phyloP scores from a whole-genome alignment of 2,113 vertebrate species.

The Pyxicephalus adspersus region DNA sequence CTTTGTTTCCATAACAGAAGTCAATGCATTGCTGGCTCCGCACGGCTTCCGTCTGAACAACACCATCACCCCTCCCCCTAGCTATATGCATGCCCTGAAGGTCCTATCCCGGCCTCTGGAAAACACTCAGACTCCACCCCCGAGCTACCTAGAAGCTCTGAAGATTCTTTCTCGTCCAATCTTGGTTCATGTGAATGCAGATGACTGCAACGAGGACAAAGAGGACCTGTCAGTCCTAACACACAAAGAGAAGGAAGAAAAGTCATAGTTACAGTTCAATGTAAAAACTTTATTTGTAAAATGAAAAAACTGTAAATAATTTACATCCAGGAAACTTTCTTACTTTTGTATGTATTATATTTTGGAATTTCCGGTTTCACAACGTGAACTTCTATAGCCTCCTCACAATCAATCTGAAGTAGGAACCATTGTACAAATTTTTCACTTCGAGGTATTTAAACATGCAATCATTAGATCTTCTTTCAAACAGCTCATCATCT shows the following conservation, averaged over 20 bases:
- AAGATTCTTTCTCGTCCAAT: constrained; percentile 47
- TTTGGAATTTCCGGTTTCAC: too few species aligned
- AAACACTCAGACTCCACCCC: constrained; percentile 51
- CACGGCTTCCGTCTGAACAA: constrained; percentile 53
- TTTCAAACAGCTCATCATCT: too few species aligned
- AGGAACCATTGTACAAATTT: too few species aligned
- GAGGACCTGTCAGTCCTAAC: constrained; percentile 13
- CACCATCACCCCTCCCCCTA: constrained; percentile 53
- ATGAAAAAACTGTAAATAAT: not conserved
- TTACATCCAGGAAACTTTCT: not conserved
- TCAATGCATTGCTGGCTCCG: constrained; percentile 50
- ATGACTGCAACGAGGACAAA: constrained; percentile 13
- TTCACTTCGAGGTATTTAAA: too few species aligned
- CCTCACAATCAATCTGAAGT: too few species aligned
- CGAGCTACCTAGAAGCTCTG: constrained; percentile 52
- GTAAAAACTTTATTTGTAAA: not conserved
- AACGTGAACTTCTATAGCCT: too few species aligned
- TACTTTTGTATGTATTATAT: not conserved
- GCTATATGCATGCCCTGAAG: constrained; percentile 52
- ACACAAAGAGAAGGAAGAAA: constrained; percentile 9
- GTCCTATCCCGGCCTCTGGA: constrained; percentile 43
- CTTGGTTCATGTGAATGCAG: constrained; percentile 40
- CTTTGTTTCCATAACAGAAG: constrained; percentile 21
- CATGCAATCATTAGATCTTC: too few species aligned
- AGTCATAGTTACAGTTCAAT: not conserved